Base-by-base conservation (phyloP, 2,797 vertebrate genomes). In the Xenopus petersii region DNA sequence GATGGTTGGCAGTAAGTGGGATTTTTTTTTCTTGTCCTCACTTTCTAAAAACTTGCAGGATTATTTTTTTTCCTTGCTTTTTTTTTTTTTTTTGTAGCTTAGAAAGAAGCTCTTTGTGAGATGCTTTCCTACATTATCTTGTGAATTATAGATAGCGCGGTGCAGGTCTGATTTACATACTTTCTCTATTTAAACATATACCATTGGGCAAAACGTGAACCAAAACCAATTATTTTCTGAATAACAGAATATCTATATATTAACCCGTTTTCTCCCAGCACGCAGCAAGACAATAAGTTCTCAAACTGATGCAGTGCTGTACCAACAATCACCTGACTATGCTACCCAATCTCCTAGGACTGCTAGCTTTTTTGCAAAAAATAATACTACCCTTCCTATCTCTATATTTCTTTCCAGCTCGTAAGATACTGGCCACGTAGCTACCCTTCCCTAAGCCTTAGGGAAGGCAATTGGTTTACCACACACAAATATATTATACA, bases 91-190 rank as follows among this genome's bases (percentile, higher is more conserved):
- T 77, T 77, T 73, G 85, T 64, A 56, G 64, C 64, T 73, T 79
- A 82, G 80, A 86, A 73, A 73, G 58, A 51, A 85, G 85, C 79
- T 75, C 85, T 80, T 80, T 84, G 81, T 81, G 83, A 81, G 84
- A 0, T 0, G 70, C 73, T 83, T 81, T 84, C 78, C 81, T 81
- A 79, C 80, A 78, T 81, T 76, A 74, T 81, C 51, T 75, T 68
- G 68, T 79, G 79, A 87, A 85, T 85, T 81, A 84, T 82, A 85
- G 84, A 87, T 86, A 83, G 82, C 84, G 83, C 83, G 63, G 73
- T 75, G 0, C 9, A 2, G 72, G 75, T 51, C 79, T 79, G 75
- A 86, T 87, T 88, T 88, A 84, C 84, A 86, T 87, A 81, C 55
- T 77, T 82, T 84, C 84, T 86, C 80, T 75, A 75, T 84, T 80